Evolutionary conservation across 2,113 vertebrate species (phyloP).

Genomic region (Herpetotheres cachinnans): DNA sequence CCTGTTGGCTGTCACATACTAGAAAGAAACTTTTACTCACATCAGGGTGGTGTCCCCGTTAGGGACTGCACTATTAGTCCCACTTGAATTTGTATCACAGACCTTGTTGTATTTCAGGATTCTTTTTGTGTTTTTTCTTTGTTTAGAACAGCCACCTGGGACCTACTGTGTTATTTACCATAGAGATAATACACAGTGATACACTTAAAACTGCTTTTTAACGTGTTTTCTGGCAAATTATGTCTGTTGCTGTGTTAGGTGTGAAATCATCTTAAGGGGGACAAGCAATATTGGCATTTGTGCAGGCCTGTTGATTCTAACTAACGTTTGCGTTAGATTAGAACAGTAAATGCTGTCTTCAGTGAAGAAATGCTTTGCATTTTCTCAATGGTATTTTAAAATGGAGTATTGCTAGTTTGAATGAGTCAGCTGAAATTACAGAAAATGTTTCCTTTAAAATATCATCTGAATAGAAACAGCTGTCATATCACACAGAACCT

Average conservation of each 20-base stretch:
- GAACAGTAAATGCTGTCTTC: constrained; percentile 42
- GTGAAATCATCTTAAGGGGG: constrained; percentile 43
- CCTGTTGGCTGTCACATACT: background rate
- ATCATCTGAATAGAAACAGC: constrained; percentile 70
- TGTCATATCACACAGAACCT: constrained; percentile 61
- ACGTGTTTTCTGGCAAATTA: constrained; percentile 11
- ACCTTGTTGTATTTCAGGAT: background rate
- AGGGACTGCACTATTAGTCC: background rate
- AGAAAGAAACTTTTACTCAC: background rate
- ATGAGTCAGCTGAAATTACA: constrained; percentile 65
- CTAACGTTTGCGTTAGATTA: constrained; percentile 55
- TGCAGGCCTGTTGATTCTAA: constrained; percentile 36
- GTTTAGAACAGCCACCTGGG: constrained; percentile 26
- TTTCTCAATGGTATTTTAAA: constrained; percentile 59
- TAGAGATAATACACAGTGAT: background rate
- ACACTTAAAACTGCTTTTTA: constrained; percentile 35
- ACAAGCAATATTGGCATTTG: background rate
- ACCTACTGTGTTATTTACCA: constrained; percentile 9
- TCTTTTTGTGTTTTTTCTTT: background rate
- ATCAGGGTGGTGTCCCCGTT: background rate
- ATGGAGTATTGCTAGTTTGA: constrained; percentile 30
- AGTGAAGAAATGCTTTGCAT: constrained; percentile 43
- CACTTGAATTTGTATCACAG: background rate
- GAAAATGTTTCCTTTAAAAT: constrained; percentile 52
- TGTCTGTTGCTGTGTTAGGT: constrained; percentile 19